Evolutionary conservation across 2,113 vertebrate genomes (phyloP).

Genomic region (Aptenodytes patagonicus): DNA sequence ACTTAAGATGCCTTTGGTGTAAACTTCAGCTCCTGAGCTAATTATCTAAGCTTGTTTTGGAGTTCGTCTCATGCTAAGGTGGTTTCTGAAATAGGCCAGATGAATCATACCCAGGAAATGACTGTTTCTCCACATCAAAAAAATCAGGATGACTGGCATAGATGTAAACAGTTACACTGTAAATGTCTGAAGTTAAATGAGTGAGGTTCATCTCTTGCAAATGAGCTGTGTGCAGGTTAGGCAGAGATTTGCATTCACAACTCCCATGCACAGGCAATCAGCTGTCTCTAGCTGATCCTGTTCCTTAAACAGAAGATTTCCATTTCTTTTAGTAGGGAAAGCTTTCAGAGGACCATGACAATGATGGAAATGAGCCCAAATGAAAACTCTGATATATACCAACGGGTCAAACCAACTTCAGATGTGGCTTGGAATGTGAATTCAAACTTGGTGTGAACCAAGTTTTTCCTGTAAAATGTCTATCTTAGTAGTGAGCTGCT

Average conservation of each 20-base stretch:
- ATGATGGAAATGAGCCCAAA: background rate
- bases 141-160: background rate
- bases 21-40: background rate
- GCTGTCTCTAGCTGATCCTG: background rate
- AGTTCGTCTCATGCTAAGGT: background rate
- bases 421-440: background rate
- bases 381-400: background rate
- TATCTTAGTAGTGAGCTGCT: background rate
- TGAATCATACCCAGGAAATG: background rate
- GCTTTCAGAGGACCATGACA: background rate
- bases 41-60: background rate
- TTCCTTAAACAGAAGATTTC: background rate
- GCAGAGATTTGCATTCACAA: background rate
- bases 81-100: background rate
- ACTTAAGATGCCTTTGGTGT: background rate
- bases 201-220: background rate
- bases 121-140: background rate
- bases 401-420: background rate
- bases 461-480: background rate
- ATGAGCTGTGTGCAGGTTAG: background rate
- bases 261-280: background rate
- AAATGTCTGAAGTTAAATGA: conserved; percentile 16
- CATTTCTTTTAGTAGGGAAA: background rate
- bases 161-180: background rate
- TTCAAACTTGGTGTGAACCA: background rate